A percentile compares a stretch with the other conserved stretches of the same genome.
phyloP scores from a whole-genome alignment of 2,797 vertebrate genomes.

The Momotus momota region DNA sequence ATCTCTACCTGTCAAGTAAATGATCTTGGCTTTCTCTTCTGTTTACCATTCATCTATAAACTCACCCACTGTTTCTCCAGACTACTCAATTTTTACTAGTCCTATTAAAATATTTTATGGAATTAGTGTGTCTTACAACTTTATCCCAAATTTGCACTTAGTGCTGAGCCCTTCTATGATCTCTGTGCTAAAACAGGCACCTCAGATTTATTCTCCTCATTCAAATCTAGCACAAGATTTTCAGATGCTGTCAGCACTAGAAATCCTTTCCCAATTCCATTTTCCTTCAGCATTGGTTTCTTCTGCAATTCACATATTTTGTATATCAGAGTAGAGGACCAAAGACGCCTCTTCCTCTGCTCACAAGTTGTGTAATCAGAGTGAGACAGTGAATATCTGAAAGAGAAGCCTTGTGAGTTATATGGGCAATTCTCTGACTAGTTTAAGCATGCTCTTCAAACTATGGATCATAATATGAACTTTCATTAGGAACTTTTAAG shows the following conservation, averaged over 20 bases:
- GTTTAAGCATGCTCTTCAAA: background rate
- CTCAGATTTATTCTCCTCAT: background rate
- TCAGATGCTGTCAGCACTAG: background rate
- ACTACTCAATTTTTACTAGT: background rate
- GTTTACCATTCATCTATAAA: background rate
- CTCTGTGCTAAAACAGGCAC: background rate
- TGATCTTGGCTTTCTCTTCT: background rate
- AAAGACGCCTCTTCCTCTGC: background rate
- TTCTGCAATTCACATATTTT: background rate
- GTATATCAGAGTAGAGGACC: background rate
- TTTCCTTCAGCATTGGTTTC: background rate
- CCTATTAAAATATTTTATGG: background rate
- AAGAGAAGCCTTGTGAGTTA: background rate
- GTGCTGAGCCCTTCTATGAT: background rate
- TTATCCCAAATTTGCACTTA: background rate
- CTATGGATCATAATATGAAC: background rate
- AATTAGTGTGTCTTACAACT: background rate
- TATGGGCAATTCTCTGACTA: background rate
- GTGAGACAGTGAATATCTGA: background rate
- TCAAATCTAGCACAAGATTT: background rate
- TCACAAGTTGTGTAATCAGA: background rate
- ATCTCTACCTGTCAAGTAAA: background rate
- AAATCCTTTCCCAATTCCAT: background rate
- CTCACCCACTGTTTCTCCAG: background rate
- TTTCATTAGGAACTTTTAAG: background rate